Conservation (phyloP, 2,797 vertebrate genomes). For the Lepidocolaptes lacrymiger region DNA sequence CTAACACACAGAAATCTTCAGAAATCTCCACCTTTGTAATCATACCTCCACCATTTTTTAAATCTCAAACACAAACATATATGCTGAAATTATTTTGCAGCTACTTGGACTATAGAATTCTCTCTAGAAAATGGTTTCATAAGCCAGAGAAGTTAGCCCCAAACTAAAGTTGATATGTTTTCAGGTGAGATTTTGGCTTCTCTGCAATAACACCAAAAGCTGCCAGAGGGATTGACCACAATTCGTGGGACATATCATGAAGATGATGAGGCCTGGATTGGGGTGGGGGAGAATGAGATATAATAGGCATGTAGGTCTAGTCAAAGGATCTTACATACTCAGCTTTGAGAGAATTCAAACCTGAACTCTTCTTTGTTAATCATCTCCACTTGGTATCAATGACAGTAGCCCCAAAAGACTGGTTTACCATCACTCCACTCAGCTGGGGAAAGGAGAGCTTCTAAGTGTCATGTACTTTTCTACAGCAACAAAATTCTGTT, state of each 20-base stretch:
- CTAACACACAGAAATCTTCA: background rate
- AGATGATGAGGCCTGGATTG: background rate
- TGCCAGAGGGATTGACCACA: background rate
- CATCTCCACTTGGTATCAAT: background rate
- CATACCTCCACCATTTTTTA: background rate
- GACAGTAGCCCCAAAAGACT: background rate
- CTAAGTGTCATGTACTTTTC: background rate
- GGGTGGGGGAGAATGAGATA: background rate
- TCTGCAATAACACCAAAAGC: background rate
- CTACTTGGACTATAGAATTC: background rate
- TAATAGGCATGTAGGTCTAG: background rate
- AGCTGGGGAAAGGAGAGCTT: background rate
- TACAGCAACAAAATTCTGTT: background rate
- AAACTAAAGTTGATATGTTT: background rate
- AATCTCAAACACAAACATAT: background rate
- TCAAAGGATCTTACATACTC: background rate
- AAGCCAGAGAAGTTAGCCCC: background rate
- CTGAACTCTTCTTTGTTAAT: background rate
- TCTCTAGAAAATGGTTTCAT: background rate
- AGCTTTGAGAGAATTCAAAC: background rate
- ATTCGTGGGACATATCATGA: background rate
- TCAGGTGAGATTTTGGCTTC: background rate
- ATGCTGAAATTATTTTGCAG: background rate
- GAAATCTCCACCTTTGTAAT: background rate
- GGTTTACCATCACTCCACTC: background rate